Base-by-base conservation (phyloP, 2,797 vertebrate species). In the Falco biarmicus region DNA sequence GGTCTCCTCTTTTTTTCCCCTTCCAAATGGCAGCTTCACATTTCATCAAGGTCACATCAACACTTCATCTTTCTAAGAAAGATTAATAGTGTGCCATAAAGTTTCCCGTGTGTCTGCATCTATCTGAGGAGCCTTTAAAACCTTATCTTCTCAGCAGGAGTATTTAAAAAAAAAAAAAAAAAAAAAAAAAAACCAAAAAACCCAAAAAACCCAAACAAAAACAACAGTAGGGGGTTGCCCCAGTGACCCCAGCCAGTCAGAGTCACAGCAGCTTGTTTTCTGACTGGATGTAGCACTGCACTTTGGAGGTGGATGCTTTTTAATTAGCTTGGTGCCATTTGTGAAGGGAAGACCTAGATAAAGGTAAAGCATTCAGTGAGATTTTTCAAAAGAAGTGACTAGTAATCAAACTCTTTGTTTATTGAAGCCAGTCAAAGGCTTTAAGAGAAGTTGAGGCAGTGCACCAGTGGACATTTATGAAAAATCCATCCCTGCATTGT, bases 61-160 rank as follows among this genome's bases (percentile, higher is more conserved):
- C 59, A 64, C 65, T 81, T 92, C 69, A 68, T 87, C 78, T 69
- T 90, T 81, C 75, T 87, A 68, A 90, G 87, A 9, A 74, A 92
- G 87, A 84, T 90, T 77, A 87, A 95, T 74, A 81, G 74, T 20
- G 16, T 74, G 79, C 56, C 47, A 18, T 87, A n/a, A 76, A 74
- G 65, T 47, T 87, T 90, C 66, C 75, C 3, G 1, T 77, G 47
- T 83, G 41, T 50, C 76, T 94, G 45, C 41, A 50, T 68, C 54
- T 90, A 37, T 90, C 60, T 69, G 69, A 87, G 51, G 41, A 90
- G 39, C 75, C 70, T 84, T 92, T 90, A 87, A 81, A 90, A 64
- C 65, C 70, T 84, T 77, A 64, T 81, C 79, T 84, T 53, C 54
- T 81, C 50, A 77, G 39, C 64, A 41, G 64, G 92, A 31, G 6